Conservation (phyloP, 2,113 vertebrate species). For the Sinocyclocheilus anophthalmus region DNA sequence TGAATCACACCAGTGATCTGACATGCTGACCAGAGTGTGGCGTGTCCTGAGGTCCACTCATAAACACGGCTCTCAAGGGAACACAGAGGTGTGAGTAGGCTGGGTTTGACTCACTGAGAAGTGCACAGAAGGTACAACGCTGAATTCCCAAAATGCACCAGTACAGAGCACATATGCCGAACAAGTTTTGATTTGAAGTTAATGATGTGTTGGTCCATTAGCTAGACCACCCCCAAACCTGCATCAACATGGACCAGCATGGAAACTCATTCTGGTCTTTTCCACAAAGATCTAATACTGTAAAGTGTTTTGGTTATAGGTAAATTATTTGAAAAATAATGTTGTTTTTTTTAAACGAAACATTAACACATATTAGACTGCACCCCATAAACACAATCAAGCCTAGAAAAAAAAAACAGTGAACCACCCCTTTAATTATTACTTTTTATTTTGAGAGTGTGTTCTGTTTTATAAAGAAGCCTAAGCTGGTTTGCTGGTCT, state of each 20-base stretch:
- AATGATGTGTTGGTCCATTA: neutral
- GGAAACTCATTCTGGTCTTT: neutral
- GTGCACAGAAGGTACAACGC: slow-evolving; percentile 3
- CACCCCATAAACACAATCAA: no score
- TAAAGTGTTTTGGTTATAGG: neutral
- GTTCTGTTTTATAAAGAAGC: no score
- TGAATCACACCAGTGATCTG: slow-evolving; percentile 40
- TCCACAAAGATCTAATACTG: neutral
- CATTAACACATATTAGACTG: no score
- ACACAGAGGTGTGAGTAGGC: slow-evolving; percentile 20
- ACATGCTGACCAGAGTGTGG: slow-evolving; percentile 13
- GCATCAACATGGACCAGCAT: neutral
- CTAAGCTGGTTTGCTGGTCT: neutral
- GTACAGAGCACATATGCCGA: neutral
- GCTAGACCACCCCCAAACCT: neutral
- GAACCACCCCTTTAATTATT: neutral
- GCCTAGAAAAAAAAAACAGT: no score
- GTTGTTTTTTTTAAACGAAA: no score
- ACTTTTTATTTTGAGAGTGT: neutral
- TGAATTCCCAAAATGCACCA: slow-evolving; percentile 8
- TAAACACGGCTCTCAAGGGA: slow-evolving; percentile 27
- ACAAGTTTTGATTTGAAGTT: neutral
- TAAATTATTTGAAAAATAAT: no score
- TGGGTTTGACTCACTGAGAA: slow-evolving; percentile 1
- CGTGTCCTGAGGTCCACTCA: slow-evolving; percentile 33